Base-by-base conservation (phyloP, 2,797 vertebrate species). In the Microhierax caerulescens region DNA sequence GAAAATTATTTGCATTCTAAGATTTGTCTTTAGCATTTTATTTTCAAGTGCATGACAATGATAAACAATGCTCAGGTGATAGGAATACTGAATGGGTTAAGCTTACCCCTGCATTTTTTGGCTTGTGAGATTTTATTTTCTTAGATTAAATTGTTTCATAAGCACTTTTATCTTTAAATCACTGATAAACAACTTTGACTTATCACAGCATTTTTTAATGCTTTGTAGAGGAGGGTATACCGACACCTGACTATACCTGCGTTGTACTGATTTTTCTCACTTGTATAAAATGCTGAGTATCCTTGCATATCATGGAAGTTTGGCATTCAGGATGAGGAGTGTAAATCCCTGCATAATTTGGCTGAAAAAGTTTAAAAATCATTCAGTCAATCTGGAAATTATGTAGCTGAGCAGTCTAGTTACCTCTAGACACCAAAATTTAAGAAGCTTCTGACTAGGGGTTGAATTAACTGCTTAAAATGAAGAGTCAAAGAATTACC, bases 21-120 rank as follows among this genome's bases (percentile, higher is more conserved):
- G 80, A 83, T 79, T 95, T 84, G 69, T 91, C 65, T 91, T 90
- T 63, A 94, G 51, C 80, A 82, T 97, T 97, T 97, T 97, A 88
- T 88, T 96, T 96, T 97, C 73, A 94, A 81, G 57, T 85, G 70
- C 50, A 22, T 94, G 72, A 45, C 60, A 94, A 48, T 45, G 61
- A 90, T 84, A 85, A 95, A 86, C 48, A 81, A 18, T 54, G 73
- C 43, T 90, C 20, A 84, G 43, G 37, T 93, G 64, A 48, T 30
- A 59, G 48, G 78, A 94, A 85, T 85, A 77, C 45, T 54, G 43
- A 90, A 65, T 7, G 39, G 6, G 25, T 88, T 89, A 68, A 64
- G 13, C 8, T 91, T 86, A 91, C 45, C 22, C 39, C 27, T 75
- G 37, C 23, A 14, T 56, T 81, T 92, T 86, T 94, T 86, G 45